Conservation (phyloP, 2,888 invertebrate species). For the Apodemia duryi region DNA sequence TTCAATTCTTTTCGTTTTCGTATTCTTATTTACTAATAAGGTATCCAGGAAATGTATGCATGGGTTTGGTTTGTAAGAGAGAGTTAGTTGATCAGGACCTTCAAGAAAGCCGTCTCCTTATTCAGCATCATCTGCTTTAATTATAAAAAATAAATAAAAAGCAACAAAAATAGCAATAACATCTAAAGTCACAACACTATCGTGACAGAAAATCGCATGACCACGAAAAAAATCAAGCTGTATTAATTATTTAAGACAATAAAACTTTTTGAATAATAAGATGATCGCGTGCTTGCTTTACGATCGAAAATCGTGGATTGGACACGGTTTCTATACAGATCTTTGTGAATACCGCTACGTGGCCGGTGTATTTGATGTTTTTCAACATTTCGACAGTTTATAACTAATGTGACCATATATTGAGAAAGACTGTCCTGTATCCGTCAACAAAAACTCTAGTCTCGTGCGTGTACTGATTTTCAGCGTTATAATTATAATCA, state of each 20-base stretch:
- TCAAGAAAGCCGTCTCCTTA: too few species aligned
- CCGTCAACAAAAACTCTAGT: not conserved
- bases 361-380: conserved; percentile 37
- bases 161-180: not conserved
- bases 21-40: too few species aligned
- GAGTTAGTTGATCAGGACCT: too few species aligned
- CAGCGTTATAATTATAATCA: too few species aligned
- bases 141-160: not conserved
- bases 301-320: conserved; percentile 44
- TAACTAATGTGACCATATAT: not conserved
- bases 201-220: conserved; percentile 22
- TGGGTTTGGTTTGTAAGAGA: too few species aligned
- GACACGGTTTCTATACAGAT: conserved; percentile 36
- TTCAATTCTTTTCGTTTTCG: too few species aligned
- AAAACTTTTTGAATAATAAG: conserved; percentile 38
- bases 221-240: conserved; percentile 24
- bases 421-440: not conserved
- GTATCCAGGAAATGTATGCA: too few species aligned
- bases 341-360: conserved; percentile 32
- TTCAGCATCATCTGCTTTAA: too few species aligned
- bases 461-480: too few species aligned
- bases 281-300: conserved; percentile 43
- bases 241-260: conserved; percentile 45
- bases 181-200: conserved; percentile 7
- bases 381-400: conserved; percentile 18